These are phyloP conservation scores for Rhea pennata DNA, from an alignment of 2,113 vertebrate genomes.

Conservation along the genomic window DNA sequence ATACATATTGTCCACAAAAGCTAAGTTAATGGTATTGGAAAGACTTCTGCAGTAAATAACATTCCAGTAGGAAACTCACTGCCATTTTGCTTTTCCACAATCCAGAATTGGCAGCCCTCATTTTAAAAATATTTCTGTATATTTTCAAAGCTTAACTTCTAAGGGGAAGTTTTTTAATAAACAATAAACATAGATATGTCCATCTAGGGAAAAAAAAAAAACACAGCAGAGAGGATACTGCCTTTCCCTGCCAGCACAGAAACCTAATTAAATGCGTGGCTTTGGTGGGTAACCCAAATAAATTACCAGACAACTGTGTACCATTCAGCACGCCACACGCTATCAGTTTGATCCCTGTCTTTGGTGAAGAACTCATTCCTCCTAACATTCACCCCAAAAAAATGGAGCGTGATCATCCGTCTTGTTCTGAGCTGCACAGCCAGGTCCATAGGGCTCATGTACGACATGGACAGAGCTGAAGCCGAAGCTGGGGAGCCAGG, in stretches of 20 bases:
- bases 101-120: slow-evolving; percentile 17
- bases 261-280: slow-evolving; percentile 28
- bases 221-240: neutral
- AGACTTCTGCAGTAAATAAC: slow-evolving; percentile 26
- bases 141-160: slow-evolving; percentile 41
- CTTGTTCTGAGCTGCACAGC: neutral
- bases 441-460: accelerated
- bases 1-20: slow-evolving; percentile 6
- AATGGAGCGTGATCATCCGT: neutral
- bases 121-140: slow-evolving; percentile 35
- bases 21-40: slow-evolving; percentile 5
- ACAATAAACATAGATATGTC: slow-evolving; percentile 32
- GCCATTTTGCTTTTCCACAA: neutral
- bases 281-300: slow-evolving; percentile 39
- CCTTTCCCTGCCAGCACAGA: slow-evolving; percentile 50
- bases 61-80: slow-evolving; percentile 12
- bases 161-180: slow-evolving; percentile 58
- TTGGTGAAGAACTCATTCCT: neutral
- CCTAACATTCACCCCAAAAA: neutral
- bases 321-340: neutral
- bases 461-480: neutral
- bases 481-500: neutral
- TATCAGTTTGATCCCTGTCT: neutral
- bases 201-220: slow-evolving; percentile 20
- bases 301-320: slow-evolving; percentile 38